Base-by-base conservation (phyloP, 2,113 vertebrate genomes). In the Toxotes chatareus region DNA sequence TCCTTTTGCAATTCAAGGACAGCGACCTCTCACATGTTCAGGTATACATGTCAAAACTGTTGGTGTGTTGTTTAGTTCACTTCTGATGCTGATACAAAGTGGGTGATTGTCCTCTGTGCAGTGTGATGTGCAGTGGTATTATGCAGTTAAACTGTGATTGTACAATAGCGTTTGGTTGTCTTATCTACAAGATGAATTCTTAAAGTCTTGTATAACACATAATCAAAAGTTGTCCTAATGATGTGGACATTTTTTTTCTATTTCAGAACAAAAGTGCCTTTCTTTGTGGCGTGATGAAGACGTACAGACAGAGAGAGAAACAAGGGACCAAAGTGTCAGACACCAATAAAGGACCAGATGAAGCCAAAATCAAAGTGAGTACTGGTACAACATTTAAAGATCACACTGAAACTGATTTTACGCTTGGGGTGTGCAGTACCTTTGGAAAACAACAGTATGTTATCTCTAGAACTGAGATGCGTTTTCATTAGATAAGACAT, bases 281-380 rank as follows among this genome's bases (percentile, higher is more conserved):
- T 97, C 97, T 99, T 95, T 99, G 98, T 96, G 98, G 98, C 95
- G 98, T 99, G 94, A 99, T 99, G 98, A 99, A 99, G 96, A 99
- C 98, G 49, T 99, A 99, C 78, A 97, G 98, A 94, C 98, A 99
- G 94, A 96, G 98, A 95, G 98, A 99, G 95, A 99, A 99, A 96
- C 98, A 99, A 93, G 98, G 98, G 95, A 98, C 97, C 96, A 99
- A 99, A 97, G 98, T 99, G 94, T 96, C 97, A 79, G 98, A 99
- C 93, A 96, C 97, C 92, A 99, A 95, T 94, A 99, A 99, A 99
- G 98, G 98, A 97, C 98, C 98, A 96, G 98, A 99, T 97, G 98
- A 99, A 94, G 95, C 97, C 91, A 99, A 99, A 97, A 99, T 99
- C 90, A 99, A 99, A 96, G 98, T 98, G 93, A 83, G 95, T 92